Percentiles rank a stretch among this genome's conserved stretches.
phyloP scores from a whole-genome alignment of 2,888 invertebrate genomes.

The Macaria notata region DNA sequence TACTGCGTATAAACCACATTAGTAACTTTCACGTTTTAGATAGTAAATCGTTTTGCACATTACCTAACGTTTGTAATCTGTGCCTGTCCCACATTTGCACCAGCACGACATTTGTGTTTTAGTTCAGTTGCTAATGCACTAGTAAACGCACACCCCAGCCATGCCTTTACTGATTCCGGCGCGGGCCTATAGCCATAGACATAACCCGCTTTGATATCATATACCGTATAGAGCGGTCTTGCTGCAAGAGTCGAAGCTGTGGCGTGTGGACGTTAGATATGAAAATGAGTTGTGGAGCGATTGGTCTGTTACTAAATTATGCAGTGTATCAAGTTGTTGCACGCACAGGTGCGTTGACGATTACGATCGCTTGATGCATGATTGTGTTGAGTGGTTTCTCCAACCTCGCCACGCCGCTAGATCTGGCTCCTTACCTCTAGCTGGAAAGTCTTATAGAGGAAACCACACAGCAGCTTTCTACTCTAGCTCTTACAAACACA shows the following conservation, averaged over 20 bases:
- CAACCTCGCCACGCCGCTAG: constrained; percentile 22
- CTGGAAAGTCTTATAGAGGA: constrained; percentile 63
- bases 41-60: constrained; percentile 14
- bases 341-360: constrained; percentile 22
- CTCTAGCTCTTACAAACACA: constrained; percentile 32
- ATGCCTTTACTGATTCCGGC: constrained; percentile 1
- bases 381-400: constrained; percentile 61
- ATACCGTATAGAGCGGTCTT: constrained; percentile 19
- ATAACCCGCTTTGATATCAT: constrained; percentile 23
- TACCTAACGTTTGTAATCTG: constrained; percentile 10
- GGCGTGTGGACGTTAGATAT: constrained; percentile 10
- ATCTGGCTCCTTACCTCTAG: constrained; percentile 34
- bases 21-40: constrained; percentile 24
- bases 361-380: constrained; percentile 31
- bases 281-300: constrained; percentile 16
- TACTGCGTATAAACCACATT: constrained; percentile 10
- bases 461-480: constrained; percentile 62
- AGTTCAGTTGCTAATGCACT: constrained; percentile 4
- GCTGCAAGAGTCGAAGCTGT: constrained; percentile 2
- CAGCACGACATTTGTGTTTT: neutral
- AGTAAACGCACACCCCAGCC: constrained; percentile 15
- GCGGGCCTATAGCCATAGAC: constrained; percentile 1
- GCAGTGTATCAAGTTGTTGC: constrained; percentile 19
- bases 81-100: constrained; percentile 9
- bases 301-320: constrained; percentile 21